Conservation (phyloP, 2,888 invertebrate species). For the Drosophila anomalata region DNA sequence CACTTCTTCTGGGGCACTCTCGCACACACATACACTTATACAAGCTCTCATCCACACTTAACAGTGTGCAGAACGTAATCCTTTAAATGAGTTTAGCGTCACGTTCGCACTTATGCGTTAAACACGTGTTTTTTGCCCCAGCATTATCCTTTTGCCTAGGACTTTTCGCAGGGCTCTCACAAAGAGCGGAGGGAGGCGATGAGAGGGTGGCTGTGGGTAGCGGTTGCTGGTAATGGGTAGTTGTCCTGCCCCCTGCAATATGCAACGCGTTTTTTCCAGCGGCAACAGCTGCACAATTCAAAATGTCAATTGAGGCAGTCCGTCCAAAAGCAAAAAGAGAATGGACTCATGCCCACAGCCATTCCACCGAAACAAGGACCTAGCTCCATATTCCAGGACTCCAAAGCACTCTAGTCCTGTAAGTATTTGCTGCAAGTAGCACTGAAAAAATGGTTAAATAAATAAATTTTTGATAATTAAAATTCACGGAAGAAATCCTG, state of each 20-base stretch:
- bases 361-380: slow-evolving; percentile 22
- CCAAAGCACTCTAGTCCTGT: slow-evolving; percentile 34
- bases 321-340: slow-evolving; percentile 50
- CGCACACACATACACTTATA: slow-evolving; percentile 15
- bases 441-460: neutral
- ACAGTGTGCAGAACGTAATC: slow-evolving; percentile 69
- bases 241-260: slow-evolving; percentile 17
- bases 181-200: neutral
- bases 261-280: slow-evolving; percentile 59
- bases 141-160: slow-evolving; percentile 77
- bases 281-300: slow-evolving; percentile 74
- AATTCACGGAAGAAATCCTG: too few species aligned
- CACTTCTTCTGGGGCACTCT: slow-evolving; percentile 29
- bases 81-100: slow-evolving; percentile 81
- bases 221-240: neutral
- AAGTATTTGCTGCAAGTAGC: slow-evolving; percentile 8
- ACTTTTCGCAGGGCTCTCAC: slow-evolving; percentile 26
- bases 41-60: slow-evolving; percentile 47
- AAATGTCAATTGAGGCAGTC: slow-evolving; percentile 81
- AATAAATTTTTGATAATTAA: neutral
- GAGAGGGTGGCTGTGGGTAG: neutral
- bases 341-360: slow-evolving; percentile 59
- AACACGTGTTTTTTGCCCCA: slow-evolving; percentile 78
- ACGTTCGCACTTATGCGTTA: slow-evolving; percentile 80
- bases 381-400: slow-evolving; percentile 31